A percentile compares a stretch with the other conserved stretches of the same genome.
These are phyloP conservation scores for Zaprionus lineosus DNA, from an alignment of 2,888 invertebrate genomes.

Conservation along the genomic window DNA sequence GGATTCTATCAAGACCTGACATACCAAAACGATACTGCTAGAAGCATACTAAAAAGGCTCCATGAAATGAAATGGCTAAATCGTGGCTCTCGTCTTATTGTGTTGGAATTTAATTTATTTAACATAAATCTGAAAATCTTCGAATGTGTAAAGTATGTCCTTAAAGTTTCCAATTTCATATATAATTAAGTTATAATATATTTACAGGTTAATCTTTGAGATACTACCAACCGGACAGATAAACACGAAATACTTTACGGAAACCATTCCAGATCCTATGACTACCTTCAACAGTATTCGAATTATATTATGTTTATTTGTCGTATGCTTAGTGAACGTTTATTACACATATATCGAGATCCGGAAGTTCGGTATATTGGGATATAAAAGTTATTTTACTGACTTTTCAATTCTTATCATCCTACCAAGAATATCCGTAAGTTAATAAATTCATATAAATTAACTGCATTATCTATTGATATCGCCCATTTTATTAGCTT, in stretches of 20 bases:
- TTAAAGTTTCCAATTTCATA: neutral
- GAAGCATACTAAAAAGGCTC: conserved; percentile 83
- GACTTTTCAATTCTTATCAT: conserved; percentile 34
- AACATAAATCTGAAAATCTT: conserved; percentile 89
- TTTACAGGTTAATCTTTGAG: conserved; percentile 86
- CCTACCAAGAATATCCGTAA: conserved; percentile 10
- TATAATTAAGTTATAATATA: neutral
- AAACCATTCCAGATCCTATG: conserved; percentile 84
- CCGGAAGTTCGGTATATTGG: conserved; percentile 83
- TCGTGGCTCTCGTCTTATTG: conserved; percentile 87
- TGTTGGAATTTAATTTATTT: conserved; percentile 88
- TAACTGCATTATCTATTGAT: no score
- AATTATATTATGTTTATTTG: conserved; percentile 82
- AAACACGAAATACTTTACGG: conserved; percentile 83
- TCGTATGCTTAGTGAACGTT: conserved; percentile 84
- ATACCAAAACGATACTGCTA: conserved; percentile 80
- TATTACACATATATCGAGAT: conserved; percentile 85
- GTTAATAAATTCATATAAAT: neutral
- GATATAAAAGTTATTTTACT: conserved; percentile 84
- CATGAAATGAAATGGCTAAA: conserved; percentile 86
- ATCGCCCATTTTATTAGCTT: no score
- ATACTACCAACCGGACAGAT: conserved; percentile 88
- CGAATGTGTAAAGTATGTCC: conserved; percentile 85
- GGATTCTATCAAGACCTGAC: conserved; percentile 85
- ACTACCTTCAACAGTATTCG: no score